These are phyloP conservation scores for Poecilus cupreus DNA, from an alignment of 2,888 invertebrate species.

Conservation along the genomic window DNA sequence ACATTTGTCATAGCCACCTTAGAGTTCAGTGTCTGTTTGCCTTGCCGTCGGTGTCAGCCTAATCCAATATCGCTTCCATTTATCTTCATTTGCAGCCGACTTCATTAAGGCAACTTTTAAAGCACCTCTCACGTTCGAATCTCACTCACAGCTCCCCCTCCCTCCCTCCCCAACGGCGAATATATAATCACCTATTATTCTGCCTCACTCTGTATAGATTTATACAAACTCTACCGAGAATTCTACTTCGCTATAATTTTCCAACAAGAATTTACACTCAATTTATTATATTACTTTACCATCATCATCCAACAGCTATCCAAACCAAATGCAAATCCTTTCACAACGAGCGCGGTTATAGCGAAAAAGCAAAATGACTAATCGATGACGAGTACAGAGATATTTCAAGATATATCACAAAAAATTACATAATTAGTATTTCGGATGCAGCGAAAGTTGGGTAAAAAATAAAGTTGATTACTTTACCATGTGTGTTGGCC, in stretches of 20 bases:
- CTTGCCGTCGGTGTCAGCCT: slow-evolving; percentile 70
- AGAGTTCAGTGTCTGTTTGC: slow-evolving; percentile 55
- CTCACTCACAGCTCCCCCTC: background rate
- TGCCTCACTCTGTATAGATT: slow-evolving; percentile 8
- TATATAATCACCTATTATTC: slow-evolving; percentile 48
- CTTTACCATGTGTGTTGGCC: background rate
- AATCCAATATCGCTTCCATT: slow-evolving; percentile 74
- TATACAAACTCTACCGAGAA: slow-evolving; percentile 15
- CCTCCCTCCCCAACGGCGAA: background rate
- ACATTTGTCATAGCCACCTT: slow-evolving; percentile 58
- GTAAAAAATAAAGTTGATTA: background rate
- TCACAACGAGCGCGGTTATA: too few species aligned
- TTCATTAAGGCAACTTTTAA: slow-evolving; percentile 73
- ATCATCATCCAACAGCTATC: background rate
- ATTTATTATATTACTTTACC: slow-evolving; percentile 10
- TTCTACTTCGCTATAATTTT: background rate
- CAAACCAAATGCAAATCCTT: too few species aligned
- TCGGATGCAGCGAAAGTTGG: too few species aligned
- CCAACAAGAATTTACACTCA: background rate
- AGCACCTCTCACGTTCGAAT: slow-evolving; percentile 66
- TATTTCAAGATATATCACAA: too few species aligned
- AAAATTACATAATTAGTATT: too few species aligned
- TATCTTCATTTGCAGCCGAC: slow-evolving; percentile 74
- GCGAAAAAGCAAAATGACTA: too few species aligned
- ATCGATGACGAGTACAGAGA: too few species aligned